phyloP scores from a whole-genome alignment of 2,888 invertebrate genomes.

The Acanthopleura granulata region DNA sequence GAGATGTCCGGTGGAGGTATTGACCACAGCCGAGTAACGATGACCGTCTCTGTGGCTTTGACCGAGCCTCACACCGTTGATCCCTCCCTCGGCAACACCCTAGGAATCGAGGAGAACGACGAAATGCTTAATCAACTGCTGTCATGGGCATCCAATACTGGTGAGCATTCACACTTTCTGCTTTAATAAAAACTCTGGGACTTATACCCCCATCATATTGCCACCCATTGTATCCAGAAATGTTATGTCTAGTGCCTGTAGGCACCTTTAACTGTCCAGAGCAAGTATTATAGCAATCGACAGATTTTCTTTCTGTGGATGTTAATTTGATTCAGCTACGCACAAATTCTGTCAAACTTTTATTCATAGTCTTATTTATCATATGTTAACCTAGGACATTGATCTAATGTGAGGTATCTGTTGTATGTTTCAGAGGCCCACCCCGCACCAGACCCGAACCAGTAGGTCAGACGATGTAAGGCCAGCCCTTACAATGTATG shows the following conservation, averaged over 20 bases:
- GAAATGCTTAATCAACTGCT: conserved; percentile 52
- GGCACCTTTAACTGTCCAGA: too few species aligned
- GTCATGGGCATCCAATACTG: conserved; percentile 45
- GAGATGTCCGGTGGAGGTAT: background rate
- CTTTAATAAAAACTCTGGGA: too few species aligned
- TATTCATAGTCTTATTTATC: too few species aligned
- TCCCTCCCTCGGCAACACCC: background rate
- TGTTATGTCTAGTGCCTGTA: too few species aligned
- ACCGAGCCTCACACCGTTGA: background rate
- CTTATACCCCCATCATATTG: too few species aligned
- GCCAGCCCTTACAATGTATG: conserved; percentile 57
- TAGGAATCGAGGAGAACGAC: conserved; percentile 32
- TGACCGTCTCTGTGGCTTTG: conserved; percentile 2
- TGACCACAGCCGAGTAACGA: background rate
- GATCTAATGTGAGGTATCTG: background rate
- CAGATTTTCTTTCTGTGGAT: too few species aligned
- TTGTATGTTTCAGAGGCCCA: conserved; percentile 10
- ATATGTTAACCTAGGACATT: too few species aligned
- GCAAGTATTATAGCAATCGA: too few species aligned
- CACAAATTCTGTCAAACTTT: too few species aligned
- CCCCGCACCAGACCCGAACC: conserved; percentile 14
- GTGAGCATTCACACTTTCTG: conserved; percentile 39
- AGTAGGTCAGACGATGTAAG: conserved; percentile 41
- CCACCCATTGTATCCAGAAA: too few species aligned
- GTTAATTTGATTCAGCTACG: too few species aligned